Evolutionary conservation across 2,888 invertebrate species (phyloP).

Genomic region (Drosophila niveifrons): DNA sequence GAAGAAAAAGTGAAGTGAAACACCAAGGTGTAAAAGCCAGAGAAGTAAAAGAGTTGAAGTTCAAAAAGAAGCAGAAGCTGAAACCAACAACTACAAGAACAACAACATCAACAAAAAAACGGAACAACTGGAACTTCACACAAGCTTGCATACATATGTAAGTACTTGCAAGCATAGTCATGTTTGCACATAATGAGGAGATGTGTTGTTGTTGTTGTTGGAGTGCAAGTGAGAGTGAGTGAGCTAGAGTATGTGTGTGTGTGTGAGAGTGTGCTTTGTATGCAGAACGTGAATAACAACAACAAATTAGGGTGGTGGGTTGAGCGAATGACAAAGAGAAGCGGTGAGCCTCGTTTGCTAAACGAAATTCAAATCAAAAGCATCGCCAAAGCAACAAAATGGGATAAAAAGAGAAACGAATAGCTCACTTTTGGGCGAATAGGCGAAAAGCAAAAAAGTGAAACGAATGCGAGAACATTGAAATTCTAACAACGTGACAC

Average conservation of each 20-base stretch:
- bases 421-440: constrained; percentile 76
- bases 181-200: constrained; percentile 65
- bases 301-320: constrained; percentile 69
- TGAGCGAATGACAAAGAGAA: constrained; percentile 66
- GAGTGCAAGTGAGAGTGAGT: constrained; percentile 17
- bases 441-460: constrained; percentile 50
- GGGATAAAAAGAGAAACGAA: constrained; percentile 2
- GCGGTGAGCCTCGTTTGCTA: constrained; percentile 33
- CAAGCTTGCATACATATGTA: constrained; percentile 26
- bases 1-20: constrained; percentile 53
- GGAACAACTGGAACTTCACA: constrained; percentile 9
- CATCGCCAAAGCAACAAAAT: constrained; percentile 44
- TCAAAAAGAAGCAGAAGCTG: constrained; percentile 29
- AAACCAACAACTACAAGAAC: constrained; percentile 11
- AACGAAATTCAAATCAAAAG: constrained; percentile 64
- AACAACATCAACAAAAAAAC: constrained; percentile 4
- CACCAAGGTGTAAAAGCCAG: constrained; percentile 47
- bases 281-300: constrained; percentile 61
- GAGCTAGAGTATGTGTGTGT: constrained; percentile 20
- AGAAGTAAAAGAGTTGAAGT: constrained; percentile 54
- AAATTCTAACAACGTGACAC: constrained; percentile 55
- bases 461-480: constrained; percentile 33
- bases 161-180: constrained; percentile 29
- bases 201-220: constrained; percentile 39
- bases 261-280: constrained; percentile 55